Conservation (phyloP, 2,888 invertebrate species). For the Piscicola geometra region DNA sequence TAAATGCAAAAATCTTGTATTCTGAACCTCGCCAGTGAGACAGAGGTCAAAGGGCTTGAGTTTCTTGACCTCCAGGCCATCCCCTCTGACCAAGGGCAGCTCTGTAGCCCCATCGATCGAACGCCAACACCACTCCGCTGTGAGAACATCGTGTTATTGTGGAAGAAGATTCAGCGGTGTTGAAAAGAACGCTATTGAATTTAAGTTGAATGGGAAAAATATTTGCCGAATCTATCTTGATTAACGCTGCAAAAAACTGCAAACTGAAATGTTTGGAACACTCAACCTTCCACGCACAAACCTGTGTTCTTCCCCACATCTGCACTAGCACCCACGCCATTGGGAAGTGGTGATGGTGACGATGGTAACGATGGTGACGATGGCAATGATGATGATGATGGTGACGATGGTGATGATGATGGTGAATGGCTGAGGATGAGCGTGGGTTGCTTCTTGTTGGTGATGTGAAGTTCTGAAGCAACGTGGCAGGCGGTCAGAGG, state of each 20-base stretch:
- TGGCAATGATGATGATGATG: not conserved
- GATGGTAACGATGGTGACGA: not conserved
- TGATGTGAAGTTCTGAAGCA: slow-evolving; percentile 84
- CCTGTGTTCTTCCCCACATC: no score
- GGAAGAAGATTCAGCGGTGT: no score
- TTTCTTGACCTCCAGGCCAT: slow-evolving; percentile 57
- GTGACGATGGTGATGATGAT: slow-evolving; percentile 40
- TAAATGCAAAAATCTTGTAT: no score
- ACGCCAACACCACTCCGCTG: slow-evolving; percentile 57
- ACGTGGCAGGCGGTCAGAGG: slow-evolving; percentile 98
- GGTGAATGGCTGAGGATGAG: slow-evolving; percentile 49
- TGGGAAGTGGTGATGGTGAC: no score
- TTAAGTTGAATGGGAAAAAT: no score
- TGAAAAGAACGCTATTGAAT: no score
- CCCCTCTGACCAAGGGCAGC: slow-evolving; percentile 46
- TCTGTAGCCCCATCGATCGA: slow-evolving; percentile 57
- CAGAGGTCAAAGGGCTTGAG: slow-evolving; percentile 79
- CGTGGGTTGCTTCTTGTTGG: slow-evolving; percentile 57
- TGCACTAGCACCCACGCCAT: no score
- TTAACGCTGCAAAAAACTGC: slow-evolving; percentile 13
- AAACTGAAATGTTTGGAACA: no score
- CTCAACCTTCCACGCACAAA: no score
- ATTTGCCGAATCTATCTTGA: no score
- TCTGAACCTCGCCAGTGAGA: slow-evolving; percentile 80
- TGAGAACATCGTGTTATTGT: no score